Conservation (phyloP, 2,113 vertebrate species). For the Sporophila hypoxantha region DNA sequence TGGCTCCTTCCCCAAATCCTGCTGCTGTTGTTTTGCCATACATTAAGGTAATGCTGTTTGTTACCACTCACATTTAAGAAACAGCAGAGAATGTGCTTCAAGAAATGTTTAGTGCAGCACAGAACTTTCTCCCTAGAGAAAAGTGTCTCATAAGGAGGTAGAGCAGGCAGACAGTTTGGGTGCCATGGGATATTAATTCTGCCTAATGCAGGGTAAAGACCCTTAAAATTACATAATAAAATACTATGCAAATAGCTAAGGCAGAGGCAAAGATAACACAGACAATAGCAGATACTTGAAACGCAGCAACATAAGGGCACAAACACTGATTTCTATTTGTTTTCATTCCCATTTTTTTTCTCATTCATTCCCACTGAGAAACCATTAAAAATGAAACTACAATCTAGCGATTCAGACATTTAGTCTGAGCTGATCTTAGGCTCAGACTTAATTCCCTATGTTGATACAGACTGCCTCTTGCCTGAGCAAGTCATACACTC, state of each 20-base stretch:
- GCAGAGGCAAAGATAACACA: background rate
- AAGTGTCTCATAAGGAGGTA: background rate
- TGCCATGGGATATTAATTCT: background rate
- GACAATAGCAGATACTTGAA: background rate
- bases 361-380: background rate
- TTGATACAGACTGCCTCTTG: background rate
- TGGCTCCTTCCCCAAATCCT: background rate
- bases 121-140: background rate
- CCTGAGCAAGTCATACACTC: background rate
- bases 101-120: background rate
- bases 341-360: background rate
- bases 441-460: background rate
- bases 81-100: background rate
- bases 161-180: background rate
- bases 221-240: background rate
- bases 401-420: background rate
- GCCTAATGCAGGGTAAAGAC: background rate
- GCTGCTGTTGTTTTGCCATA: background rate
- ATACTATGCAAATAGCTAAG: background rate
- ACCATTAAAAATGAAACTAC: background rate
- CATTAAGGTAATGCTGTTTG: background rate
- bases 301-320: background rate
- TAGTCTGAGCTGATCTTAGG: background rate
- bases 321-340: background rate
- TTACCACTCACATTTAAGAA: background rate